These are phyloP conservation scores for Glaucomys volans DNA, from an alignment of 2,113 vertebrate species.

Conservation along the genomic window DNA sequence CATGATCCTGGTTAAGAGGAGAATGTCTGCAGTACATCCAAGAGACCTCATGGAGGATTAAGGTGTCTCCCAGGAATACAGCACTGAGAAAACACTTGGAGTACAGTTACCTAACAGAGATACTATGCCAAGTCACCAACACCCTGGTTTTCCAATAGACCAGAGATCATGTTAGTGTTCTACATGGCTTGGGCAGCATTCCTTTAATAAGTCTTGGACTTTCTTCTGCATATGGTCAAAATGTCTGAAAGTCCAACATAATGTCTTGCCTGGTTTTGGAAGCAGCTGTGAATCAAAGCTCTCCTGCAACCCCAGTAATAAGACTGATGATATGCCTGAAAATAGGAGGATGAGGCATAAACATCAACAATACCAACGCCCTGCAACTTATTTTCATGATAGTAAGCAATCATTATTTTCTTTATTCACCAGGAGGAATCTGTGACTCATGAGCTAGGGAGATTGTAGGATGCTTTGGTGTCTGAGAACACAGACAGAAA, in stretches of 20 bases:
- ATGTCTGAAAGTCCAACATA: background rate
- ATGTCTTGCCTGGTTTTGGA: conserved; percentile 41
- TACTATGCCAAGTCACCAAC: background rate
- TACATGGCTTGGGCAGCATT: background rate
- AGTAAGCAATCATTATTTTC: conserved; percentile 71
- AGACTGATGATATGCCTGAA: conserved; percentile 19
- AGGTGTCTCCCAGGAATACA: background rate
- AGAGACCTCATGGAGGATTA: background rate
- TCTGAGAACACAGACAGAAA: conserved; percentile 64
- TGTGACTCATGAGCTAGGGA: conserved; percentile 68
- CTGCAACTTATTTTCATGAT: conserved; percentile 52
- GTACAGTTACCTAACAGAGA: background rate
- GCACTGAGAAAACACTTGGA: background rate
- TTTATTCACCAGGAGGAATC: conserved; percentile 31
- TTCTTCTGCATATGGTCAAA: conserved; percentile 16
- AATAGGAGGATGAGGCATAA: background rate
- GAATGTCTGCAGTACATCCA: background rate
- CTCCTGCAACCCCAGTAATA: background rate
- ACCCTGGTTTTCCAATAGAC: background rate
- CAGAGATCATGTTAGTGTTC: background rate
- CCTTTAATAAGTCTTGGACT: background rate
- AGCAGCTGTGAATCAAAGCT: conserved; percentile 14
- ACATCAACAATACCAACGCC: conserved; percentile 28
- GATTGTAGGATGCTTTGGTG: conserved; percentile 3
- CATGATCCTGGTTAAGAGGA: background rate